Evolutionary conservation across 2,888 invertebrate species (phyloP), one percentile per base, ranked within the genome.

Genomic region (Willowsia nigromaculata): DNA sequence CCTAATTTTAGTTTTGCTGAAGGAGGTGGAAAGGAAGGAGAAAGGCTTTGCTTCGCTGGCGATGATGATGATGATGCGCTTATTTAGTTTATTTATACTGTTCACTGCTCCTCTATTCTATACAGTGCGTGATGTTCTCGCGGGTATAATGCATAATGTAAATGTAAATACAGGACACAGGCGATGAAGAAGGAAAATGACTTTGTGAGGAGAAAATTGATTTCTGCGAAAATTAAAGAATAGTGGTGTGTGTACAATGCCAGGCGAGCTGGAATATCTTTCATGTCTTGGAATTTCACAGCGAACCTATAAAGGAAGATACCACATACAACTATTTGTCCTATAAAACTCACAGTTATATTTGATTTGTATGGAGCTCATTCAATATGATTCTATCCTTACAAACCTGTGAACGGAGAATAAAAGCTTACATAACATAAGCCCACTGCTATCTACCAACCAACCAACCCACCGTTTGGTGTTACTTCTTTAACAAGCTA

Each of bases 171-270:
- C 15, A 25, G 22, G 7, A 30, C 71, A 68, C 30, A 56, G 56
- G 56, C 53, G 56, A 71, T 43, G 71, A 43, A 30, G 78, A 71
- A 71, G 11, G 43, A 33, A 78, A 78, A 81, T 81, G 81, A 43
- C 59, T 59, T 81, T 59, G 25, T 25, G 81, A 78, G 33, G 53
- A 59, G 81, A 81, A 81, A 81, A 81, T 81, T 81, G 59, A 81
- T 81, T 81, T 81, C 25, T 40, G 25, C 13, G 53, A 27, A 37
- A 78, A 78, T 78, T 74, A 80, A 81, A 81, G 80, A 40, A 78
- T 53, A 30, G 22, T 78, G 53, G 33, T 53, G 78, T 30, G 50
- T 50, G 30, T n/a, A n/a, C n/a, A n/a, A 78, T 78, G 50, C 25
- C 9, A 78, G 53, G 78, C 13, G 71, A 71, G 25, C 18, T 71